Base-by-base conservation (phyloP, 2,888 invertebrate species). In the Hypolimnas misippus region DNA sequence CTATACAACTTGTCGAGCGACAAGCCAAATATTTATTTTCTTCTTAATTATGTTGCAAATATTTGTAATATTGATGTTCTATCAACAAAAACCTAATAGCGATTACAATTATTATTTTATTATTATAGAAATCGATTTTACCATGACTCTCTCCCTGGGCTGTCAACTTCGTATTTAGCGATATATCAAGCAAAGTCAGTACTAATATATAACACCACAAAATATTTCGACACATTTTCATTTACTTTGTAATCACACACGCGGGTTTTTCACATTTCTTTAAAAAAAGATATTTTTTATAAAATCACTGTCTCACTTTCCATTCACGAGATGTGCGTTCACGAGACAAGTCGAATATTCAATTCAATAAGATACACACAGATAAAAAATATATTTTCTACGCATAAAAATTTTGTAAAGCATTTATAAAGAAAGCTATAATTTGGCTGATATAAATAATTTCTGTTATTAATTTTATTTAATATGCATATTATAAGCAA, bases 121-220 rank as follows among this genome's bases (percentile, higher is more conserved):
- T 53, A 40, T 59, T 51, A 67, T 62, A 72, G 72, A 78, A 83
- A 89, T 89, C 86, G 87, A 89, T 89, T 86, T 93, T 93, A 95
- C 95, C 95, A 93, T 95, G 95, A 90, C 94, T 94, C 87, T 94
- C 94, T 88, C 95, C 95, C 88, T 95, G 94, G 76, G 94, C 93
- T 87, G 95, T 94, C 87, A 95, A 92, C 86, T 94, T 94, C 71
- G 94, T 95, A 86, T 94, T 94, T 76, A 93, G 92, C 72, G 95
- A 93, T 82, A 94, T 92, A 91, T 94, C 94, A 83, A 95, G 87
- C 83, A 95, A 92, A 77, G 93, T 94, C 87, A 95, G 92, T 84
- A 94, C 82, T 90, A 95, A 93, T 86, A 95, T 89, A 87, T 93
- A 94, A 93, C 93, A 93, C 92, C 93, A 94, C 89, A 94, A 87